A percentile compares a stretch with the other conserved stretches of the same genome.
phyloP scores from a whole-genome alignment of 2,113 vertebrate species.

The Seriola quinqueradiata region DNA sequence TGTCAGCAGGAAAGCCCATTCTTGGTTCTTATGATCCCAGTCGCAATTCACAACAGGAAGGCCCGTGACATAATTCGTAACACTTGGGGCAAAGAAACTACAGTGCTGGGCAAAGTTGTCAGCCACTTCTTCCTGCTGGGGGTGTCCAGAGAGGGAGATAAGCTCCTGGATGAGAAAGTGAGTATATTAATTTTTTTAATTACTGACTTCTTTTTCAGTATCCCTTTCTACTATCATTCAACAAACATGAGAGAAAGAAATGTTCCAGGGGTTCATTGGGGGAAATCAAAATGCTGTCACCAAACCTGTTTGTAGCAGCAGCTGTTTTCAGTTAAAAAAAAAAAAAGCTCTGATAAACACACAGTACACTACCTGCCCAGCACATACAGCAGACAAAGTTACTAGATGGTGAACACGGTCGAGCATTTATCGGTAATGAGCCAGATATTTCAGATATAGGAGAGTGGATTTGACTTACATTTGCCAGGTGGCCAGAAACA shows the following conservation, averaged over 20 bases:
- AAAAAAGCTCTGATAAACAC: too few species aligned
- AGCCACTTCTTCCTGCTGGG: constrained; percentile 67
- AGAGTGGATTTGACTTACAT: neutral
- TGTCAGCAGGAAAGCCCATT: constrained; percentile 59
- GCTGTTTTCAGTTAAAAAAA: too few species aligned
- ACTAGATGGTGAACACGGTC: neutral
- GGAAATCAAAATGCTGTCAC: neutral
- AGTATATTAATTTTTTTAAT: neutral
- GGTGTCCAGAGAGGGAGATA: neutral
- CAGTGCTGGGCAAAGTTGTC: constrained; percentile 14
- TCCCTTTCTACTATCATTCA: too few species aligned
- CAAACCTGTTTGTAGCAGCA: too few species aligned
- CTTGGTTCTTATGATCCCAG: constrained; percentile 60
- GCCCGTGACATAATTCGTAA: constrained; percentile 56
- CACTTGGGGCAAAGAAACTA: constrained; percentile 49
- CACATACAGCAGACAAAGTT: neutral
- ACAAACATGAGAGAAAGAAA: too few species aligned
- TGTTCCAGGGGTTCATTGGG: neutral
- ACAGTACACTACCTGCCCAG: too few species aligned
- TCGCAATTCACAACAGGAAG: constrained; percentile 37
- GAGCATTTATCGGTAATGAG: neutral
- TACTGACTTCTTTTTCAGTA: neutral
- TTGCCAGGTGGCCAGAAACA: neutral
- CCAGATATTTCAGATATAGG: neutral
- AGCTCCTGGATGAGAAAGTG: constrained; percentile 27